Percentiles rank a stretch among this genome's conserved stretches.
phyloP scores from a whole-genome alignment of 2,113 vertebrate genomes.

The Trochalopteron elliotii region DNA sequence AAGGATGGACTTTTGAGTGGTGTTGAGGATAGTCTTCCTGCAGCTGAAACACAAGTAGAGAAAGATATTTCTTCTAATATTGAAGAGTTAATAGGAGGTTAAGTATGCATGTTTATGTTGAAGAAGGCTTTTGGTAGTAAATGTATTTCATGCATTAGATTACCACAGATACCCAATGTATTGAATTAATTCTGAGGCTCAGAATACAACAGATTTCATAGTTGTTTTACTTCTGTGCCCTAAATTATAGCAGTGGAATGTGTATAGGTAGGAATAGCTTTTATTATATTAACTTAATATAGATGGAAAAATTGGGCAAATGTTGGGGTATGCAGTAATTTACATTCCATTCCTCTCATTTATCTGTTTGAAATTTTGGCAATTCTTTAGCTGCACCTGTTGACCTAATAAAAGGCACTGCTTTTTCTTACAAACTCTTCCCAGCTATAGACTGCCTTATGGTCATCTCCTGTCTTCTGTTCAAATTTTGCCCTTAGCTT shows the following conservation, averaged over 20 bases:
- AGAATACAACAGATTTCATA: not conserved
- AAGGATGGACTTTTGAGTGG: slow-evolving; percentile 89
- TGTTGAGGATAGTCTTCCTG: slow-evolving; percentile 55
- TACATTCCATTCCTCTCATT: not conserved
- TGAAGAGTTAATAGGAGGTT: slow-evolving; percentile 67
- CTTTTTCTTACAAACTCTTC: not conserved
- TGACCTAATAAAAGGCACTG: not conserved
- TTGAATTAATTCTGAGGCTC: not conserved
- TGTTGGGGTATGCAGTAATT: not conserved
- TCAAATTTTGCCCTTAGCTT: not conserved
- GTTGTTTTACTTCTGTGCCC: not conserved
- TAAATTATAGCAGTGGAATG: not conserved
- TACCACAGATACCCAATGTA: not conserved
- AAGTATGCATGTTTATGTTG: slow-evolving; percentile 17
- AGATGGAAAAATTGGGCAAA: not conserved
- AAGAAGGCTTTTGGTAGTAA: not conserved
- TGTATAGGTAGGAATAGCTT: not conserved
- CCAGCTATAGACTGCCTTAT: not conserved
- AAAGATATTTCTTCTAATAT: slow-evolving; percentile 33
- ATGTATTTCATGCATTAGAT: not conserved
- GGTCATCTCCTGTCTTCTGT: not conserved
- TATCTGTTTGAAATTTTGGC: not conserved
- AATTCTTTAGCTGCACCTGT: not conserved
- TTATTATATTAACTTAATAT: not conserved
- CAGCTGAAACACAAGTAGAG: slow-evolving; percentile 16